Evolutionary conservation across 2,888 invertebrate species (phyloP).

Genomic region (Harmothoe impar): DNA sequence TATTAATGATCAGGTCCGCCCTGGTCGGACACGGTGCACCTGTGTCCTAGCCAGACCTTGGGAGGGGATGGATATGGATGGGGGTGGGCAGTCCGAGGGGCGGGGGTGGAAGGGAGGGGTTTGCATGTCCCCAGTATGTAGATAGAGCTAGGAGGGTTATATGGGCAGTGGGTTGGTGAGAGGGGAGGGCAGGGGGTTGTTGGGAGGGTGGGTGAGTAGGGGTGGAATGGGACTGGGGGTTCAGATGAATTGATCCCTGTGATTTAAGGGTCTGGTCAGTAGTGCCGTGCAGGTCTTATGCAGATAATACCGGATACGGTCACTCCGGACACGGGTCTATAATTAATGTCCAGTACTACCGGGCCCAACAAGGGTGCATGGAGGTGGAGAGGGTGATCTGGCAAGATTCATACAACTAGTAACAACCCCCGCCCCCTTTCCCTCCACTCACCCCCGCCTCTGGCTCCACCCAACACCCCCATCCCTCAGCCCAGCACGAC

Average conservation of each 20-base stretch:
- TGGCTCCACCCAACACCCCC: neutral
- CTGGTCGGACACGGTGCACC: slow-evolving; percentile 29
- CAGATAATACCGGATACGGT: slow-evolving; percentile 28
- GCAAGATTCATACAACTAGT: neutral
- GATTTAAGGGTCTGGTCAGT: slow-evolving; percentile 54
- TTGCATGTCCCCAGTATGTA: neutral
- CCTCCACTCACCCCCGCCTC: neutral
- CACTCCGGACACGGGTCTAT: slow-evolving; percentile 37
- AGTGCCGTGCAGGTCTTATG: neutral
- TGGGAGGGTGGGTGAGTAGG: neutral
- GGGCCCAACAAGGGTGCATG: neutral
- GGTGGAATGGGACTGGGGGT: neutral
- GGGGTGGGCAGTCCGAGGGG: neutral
- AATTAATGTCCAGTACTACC: slow-evolving; percentile 20
- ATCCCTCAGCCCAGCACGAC: neutral
- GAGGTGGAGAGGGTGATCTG: neutral
- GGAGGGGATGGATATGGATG: neutral
- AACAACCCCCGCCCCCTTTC: slow-evolving; percentile 5
- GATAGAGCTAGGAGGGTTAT: neutral
- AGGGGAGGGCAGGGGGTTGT: neutral
- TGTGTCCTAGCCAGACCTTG: neutral
- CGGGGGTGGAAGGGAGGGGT: neutral
- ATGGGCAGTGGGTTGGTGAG: neutral
- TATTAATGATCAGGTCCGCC: slow-evolving; percentile 32
- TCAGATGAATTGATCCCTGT: neutral